These are phyloP conservation scores for Athene cunicularia DNA, from an alignment of 2,113 vertebrate genomes.

Conservation along the genomic window DNA sequence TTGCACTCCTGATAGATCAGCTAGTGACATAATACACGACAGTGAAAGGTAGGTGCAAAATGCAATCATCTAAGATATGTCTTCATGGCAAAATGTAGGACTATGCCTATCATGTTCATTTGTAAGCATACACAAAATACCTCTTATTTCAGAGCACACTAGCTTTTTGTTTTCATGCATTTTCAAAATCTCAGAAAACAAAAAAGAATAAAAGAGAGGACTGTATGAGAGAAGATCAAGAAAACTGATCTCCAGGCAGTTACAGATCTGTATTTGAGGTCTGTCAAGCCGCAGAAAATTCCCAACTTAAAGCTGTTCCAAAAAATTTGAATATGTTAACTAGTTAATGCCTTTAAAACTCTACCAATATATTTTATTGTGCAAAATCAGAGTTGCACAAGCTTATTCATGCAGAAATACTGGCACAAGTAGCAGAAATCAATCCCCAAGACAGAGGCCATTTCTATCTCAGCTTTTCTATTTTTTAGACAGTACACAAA, in stretches of 20 bases:
- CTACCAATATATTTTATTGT: neutral
- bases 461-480: neutral
- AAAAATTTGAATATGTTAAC: neutral
- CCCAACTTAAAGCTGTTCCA: neutral
- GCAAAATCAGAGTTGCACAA: neutral
- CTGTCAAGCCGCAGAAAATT: neutral
- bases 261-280: neutral
- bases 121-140: neutral
- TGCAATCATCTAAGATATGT: neutral
- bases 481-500: neutral
- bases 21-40: accelerated
- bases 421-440: neutral
- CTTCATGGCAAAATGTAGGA: neutral
- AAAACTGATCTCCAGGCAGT: neutral
- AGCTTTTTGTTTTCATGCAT: neutral
- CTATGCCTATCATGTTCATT: neutral
- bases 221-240: neutral
- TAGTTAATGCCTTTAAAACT: neutral
- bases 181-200: neutral
- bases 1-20: neutral
- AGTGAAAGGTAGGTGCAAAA: neutral
- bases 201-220: neutral
- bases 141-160: neutral
- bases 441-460: accelerated
- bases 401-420: neutral